Evolutionary conservation across 2,888 invertebrate species (phyloP), one percentile per base, ranked within the genome.

Genomic region (Clostera curtula): DNA sequence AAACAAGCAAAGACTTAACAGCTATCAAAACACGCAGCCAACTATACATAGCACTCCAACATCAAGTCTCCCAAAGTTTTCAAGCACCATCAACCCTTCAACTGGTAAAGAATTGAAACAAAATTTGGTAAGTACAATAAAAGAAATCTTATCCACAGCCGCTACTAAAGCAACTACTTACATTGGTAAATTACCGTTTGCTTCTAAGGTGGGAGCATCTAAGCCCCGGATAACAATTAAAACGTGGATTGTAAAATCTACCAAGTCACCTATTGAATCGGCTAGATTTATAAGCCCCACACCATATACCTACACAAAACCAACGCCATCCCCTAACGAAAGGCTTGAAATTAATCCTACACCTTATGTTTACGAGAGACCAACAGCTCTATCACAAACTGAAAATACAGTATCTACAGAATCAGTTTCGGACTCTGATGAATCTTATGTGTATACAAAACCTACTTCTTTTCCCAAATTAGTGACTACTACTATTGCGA

Each of bases 191-290:
- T 42, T 71, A 12, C 43, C 73, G 19, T 64, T 73, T 43, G 66
- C 72, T 34, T 57, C 69, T 2, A 72, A 72, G 26, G 49, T 59
- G 23, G 60, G 64, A 3, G 66, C 55, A 28, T 72, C 79, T 18
- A 79, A 75, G 44, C 77, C 80, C 5, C 56, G 74, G 39, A 69
- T 82, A 22, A 76, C 72, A 11, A 71, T 77, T 19, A 83, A 82
- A 55, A 79, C 80, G 3, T 83, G 82, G 82, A 67, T 80, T 27
- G 62, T 76, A 2, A 77, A 77, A 54, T 79, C 82, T n/a, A 56
- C 66, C 5, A 80, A 69, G 49, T 48, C 62, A 54, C 80, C 82
- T n/a, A 56, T 66, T 5, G 79, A 69, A 50, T 48, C 62, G 17
- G 67, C 59, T 7, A 70, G 59, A 43, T 34, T 75, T 27, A 45